Evolutionary conservation across 2,888 invertebrate species (phyloP).

Genomic region (Protonemura montana): DNA sequence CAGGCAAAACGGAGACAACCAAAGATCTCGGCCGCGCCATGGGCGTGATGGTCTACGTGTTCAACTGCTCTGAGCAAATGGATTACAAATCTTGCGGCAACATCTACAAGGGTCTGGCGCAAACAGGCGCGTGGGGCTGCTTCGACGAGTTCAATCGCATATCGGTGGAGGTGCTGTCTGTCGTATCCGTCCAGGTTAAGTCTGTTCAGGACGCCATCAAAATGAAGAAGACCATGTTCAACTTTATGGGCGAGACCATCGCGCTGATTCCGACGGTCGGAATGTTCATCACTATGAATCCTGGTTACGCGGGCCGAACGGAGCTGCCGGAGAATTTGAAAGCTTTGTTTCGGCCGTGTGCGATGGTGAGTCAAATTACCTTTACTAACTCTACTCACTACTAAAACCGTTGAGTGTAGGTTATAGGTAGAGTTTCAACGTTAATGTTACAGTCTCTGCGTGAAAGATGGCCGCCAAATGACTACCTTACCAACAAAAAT

Average conservation of each 20-base stretch:
- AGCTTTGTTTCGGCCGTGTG: constrained; percentile 58
- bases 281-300: constrained; percentile 96
- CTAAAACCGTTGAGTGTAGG: too few relatives aligned
- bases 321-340: constrained; percentile 84
- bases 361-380: constrained; percentile 16
- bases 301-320: constrained; percentile 92
- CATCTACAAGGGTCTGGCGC: constrained; percentile 94
- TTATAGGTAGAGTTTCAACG: too few relatives aligned
- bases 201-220: constrained; percentile 87
- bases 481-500: too few relatives aligned
- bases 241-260: constrained; percentile 86
- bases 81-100: constrained; percentile 95
- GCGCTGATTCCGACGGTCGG: constrained; percentile 79
- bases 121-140: constrained; percentile 96
- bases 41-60: constrained; percentile 97
- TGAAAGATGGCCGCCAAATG: too few relatives aligned
- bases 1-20: constrained; percentile 89
- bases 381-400: too few relatives aligned
- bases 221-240: constrained; percentile 78
- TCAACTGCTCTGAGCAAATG: constrained; percentile 97
- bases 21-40: constrained; percentile 93
- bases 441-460: too few relatives aligned
- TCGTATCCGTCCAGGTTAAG: constrained; percentile 93
- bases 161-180: constrained; percentile 92
- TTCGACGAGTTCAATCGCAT: constrained; percentile 97